Base-by-base conservation (phyloP, 2,113 vertebrate species). In the Mustela nigripes region DNA sequence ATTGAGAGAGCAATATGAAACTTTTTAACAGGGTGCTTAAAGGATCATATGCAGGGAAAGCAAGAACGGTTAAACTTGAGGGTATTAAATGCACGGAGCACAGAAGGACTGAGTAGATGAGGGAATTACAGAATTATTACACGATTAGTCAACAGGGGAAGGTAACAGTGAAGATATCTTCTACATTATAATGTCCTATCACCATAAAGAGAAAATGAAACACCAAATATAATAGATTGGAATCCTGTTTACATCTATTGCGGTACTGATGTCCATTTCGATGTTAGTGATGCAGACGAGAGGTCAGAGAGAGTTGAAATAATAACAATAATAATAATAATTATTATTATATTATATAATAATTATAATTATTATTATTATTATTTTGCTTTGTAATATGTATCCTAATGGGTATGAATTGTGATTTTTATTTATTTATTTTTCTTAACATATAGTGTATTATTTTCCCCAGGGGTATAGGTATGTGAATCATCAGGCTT, bases 101-200 rank as follows among this genome's bases (percentile, higher is more conserved):
- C 48, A 96, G 58, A 95, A 91, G 86, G 58, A 56, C 11, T 60
- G 45, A 58, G 6, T 89, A 76, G 71, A 53, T 89, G 81, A 91
- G 78, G 48, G 42, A 91, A 50, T 48, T 85, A 19, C 1, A 42
- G 63, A 81, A 88, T 71, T 94, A 89, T 63, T 83, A 39, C 73
- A 78, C 84, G 39, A 81, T 97, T 74, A 91, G 48, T 56, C 85
- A 91, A 73, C 1, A 39, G 84, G 36, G 89, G 19, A 73, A 93
- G 33, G 56, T 24, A 92, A 79, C 16, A 74, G 1, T 19, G 69
- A 96, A 96, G 85, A 56, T 21, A 80, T 62, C 58, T 91, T 80
- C 33, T 10, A n/a, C 28, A 88, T 74, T 63, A 65, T 83, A 50
- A 71, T 83, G 33, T 50, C 45, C 39, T 58, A 19, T 94, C 48